These are phyloP conservation scores for Tarsius wallacei DNA, from an alignment of 2,797 vertebrate genomes.

Conservation along the genomic window DNA sequence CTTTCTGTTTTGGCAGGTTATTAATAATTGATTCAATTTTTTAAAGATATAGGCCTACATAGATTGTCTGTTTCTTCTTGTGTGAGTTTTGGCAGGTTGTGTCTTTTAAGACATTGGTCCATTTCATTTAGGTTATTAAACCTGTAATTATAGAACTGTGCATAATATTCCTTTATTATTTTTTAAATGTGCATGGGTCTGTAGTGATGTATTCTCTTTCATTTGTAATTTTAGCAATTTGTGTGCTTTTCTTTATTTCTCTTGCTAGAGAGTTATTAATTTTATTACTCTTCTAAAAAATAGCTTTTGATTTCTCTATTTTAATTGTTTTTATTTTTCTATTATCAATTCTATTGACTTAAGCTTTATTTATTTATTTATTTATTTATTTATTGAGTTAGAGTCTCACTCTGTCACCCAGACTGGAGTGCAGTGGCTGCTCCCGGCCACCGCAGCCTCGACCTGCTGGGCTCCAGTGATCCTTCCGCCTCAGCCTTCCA, in stretches of 20 bases:
- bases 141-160: background rate
- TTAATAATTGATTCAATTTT: background rate
- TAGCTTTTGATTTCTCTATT: background rate
- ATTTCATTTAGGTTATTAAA: background rate
- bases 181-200: background rate
- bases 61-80: background rate
- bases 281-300: background rate
- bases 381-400: too few relatives aligned
- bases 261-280: background rate
- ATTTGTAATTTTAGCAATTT: background rate
- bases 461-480: too few relatives aligned
- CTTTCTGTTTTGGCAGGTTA: background rate
- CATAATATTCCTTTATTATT: background rate
- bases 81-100: background rate
- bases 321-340: background rate
- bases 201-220: background rate
- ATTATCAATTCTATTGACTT: background rate
- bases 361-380: background rate
- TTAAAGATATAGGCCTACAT: background rate
- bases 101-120: background rate
- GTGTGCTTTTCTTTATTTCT: background rate
- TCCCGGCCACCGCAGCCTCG: too few relatives aligned
- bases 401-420: too few relatives aligned
- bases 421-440: too few relatives aligned
- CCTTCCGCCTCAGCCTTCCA: too few relatives aligned